Evolutionary conservation across 2,888 invertebrate species (phyloP).

Genomic region (Marasmarcha lunaedactyla): DNA sequence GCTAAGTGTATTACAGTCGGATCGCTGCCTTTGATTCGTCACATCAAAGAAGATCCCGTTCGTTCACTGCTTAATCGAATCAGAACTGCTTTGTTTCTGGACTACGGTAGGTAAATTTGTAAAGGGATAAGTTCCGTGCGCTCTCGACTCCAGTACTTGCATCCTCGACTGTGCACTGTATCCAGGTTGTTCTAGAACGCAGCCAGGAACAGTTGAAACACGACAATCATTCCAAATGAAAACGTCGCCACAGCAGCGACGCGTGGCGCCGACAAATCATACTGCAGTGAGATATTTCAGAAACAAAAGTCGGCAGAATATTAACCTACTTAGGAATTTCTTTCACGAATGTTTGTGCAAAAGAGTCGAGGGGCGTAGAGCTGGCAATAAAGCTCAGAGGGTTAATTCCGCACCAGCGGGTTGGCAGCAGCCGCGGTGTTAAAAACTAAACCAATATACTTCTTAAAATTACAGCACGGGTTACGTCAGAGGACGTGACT

Average conservation of each 20-base stretch:
- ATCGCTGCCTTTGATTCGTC: conserved; percentile 69
- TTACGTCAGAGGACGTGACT: conserved; percentile 48
- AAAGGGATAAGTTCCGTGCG: conserved; percentile 20
- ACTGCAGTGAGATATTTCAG: neutral
- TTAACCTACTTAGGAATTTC: neutral
- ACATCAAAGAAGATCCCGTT: conserved; percentile 66
- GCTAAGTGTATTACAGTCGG: conserved; percentile 67
- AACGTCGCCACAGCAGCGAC: no score
- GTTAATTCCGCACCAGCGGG: conserved; percentile 32
- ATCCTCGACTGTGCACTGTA: neutral
- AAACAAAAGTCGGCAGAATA: neutral
- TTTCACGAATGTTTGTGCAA: neutral
- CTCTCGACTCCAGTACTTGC: neutral
- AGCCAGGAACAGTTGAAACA: no score
- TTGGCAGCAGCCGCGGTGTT: conserved; percentile 39
- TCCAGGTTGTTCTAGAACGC: neutral
- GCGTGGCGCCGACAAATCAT: no score
- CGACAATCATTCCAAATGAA: no score
- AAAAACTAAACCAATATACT: conserved; percentile 63
- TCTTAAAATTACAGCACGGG: conserved; percentile 42
- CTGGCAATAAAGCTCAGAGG: conserved; percentile 34
- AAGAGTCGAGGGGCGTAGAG: conserved; percentile 4
- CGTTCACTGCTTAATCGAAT: conserved; percentile 61
- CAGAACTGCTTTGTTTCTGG: conserved; percentile 59
- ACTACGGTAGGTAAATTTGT: conserved; percentile 40